Evolutionary conservation across 1,140 invertebrate genomes (phyloP).

Genomic region (Stegodyphus mimosarum): DNA sequence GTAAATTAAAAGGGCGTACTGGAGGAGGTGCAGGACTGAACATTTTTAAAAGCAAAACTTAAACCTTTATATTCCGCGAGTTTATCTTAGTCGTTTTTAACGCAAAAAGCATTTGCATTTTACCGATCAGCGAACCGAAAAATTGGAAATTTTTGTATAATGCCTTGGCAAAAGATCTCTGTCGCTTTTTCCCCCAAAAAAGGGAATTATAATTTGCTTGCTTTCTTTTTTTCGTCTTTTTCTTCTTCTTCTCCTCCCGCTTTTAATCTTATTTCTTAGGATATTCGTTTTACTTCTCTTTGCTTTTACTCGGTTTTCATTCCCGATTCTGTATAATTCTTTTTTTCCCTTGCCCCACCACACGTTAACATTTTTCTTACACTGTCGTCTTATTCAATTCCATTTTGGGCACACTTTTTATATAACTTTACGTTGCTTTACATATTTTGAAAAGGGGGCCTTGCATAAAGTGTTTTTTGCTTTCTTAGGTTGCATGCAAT

Average conservation of each 20-base stretch:
- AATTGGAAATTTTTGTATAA: conserved; percentile 60
- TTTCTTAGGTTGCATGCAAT: neutral
- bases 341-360: conserved; percentile 6
- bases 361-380: conserved; percentile 40
- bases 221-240: conserved; percentile 14
- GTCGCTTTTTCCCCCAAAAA: conserved; percentile 28
- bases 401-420: conserved; percentile 21
- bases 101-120: conserved; percentile 54
- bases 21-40: neutral
- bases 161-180: conserved; percentile 47
- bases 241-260: neutral
- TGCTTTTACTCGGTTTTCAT: neutral
- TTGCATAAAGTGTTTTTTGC: neutral
- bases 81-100: conserved; percentile 55
- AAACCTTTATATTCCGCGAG: conserved; percentile 43
- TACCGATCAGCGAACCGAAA: conserved; percentile 51
- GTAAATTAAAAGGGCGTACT: neutral
- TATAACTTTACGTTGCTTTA: no score
- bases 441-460: no score
- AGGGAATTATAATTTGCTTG: conserved; percentile 58
- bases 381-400: conserved; percentile 51
- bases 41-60: conserved; percentile 36
- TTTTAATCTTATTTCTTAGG: conserved; percentile 55
- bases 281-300: neutral
- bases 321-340: conserved; percentile 10